These are phyloP conservation scores for Petrolisthes cinctipes DNA, from an alignment of 2,888 invertebrate species.

Conservation along the genomic window DNA sequence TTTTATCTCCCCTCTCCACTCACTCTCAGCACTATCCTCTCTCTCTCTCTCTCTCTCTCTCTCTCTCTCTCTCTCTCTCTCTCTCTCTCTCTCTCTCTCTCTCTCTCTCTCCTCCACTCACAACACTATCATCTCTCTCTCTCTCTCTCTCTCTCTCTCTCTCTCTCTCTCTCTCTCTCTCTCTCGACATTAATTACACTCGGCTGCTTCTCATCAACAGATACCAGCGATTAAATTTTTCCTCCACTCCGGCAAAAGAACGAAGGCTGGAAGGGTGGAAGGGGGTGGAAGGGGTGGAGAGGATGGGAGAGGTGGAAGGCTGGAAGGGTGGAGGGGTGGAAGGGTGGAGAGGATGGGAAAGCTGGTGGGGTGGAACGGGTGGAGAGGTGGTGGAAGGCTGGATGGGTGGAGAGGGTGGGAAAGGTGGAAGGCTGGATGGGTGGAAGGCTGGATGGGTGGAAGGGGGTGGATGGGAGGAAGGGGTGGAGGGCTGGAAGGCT, in stretches of 20 bases:
- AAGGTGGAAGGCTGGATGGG: background rate
- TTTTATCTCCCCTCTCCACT: background rate
- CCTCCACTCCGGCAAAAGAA: background rate
- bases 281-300: background rate
- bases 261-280: background rate
- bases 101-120: background rate
- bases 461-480: background rate
- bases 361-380: background rate
- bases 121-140: background rate
- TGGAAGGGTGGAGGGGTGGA: background rate
- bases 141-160: background rate
- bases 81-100: background rate
- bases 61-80: background rate
- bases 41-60: background rate
- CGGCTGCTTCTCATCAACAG: constrained; percentile 2
- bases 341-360: background rate
- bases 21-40: background rate
- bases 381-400: no score
- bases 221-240: constrained; percentile 15
- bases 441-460: background rate
- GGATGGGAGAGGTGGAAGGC: background rate
- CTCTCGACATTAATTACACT: constrained; percentile 11
- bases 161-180: constrained; percentile 9
- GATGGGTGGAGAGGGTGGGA: background rate
- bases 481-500: background rate